These are phyloP conservation scores for Aromia moschata DNA, from an alignment of 2,888 invertebrate genomes.

Conservation along the genomic window DNA sequence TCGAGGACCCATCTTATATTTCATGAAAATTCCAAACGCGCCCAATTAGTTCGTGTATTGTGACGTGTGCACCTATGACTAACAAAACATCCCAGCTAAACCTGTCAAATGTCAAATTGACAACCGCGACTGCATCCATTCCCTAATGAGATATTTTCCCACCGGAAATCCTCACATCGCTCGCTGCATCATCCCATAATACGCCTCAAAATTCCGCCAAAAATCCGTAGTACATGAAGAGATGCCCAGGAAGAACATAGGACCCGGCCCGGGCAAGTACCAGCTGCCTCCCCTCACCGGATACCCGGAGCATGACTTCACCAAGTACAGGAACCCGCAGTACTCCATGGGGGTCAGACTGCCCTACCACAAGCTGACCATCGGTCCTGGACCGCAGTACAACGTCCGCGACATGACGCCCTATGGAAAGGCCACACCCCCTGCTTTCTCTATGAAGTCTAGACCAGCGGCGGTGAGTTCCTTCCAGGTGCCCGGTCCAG, in stretches of 20 bases:
- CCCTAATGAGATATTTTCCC: background rate
- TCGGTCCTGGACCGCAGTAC: slow-evolving; percentile 63
- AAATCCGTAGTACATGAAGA: background rate
- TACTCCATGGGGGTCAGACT: slow-evolving; percentile 68
- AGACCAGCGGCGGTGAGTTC: slow-evolving; percentile 50
- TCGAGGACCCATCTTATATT: too few species aligned
- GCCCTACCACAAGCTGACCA: slow-evolving; percentile 35
- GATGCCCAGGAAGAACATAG: slow-evolving; percentile 55
- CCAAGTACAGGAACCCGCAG: slow-evolving; percentile 70
- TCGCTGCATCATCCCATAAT: background rate
- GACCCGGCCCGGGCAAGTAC: slow-evolving; percentile 76
- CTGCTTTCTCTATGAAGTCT: slow-evolving; percentile 63
- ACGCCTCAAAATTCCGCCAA: background rate
- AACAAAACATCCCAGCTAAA: too few species aligned
- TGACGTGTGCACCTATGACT: too few species aligned
- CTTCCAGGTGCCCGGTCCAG: slow-evolving; percentile 70
- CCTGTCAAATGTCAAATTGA: background rate
- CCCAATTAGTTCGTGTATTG: too few species aligned
- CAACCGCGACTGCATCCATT: background rate
- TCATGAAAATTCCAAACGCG: too few species aligned
- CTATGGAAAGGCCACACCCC: slow-evolving; percentile 62
- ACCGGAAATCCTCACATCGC: background rate
- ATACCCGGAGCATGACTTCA: slow-evolving; percentile 70
- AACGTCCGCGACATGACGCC: slow-evolving; percentile 65
- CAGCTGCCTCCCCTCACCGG: slow-evolving; percentile 71